Percentiles rank a stretch among this genome's conserved stretches.
Conservation (phyloP, 2,888 invertebrate genomes). For the Zygogramma bicolorata region DNA sequence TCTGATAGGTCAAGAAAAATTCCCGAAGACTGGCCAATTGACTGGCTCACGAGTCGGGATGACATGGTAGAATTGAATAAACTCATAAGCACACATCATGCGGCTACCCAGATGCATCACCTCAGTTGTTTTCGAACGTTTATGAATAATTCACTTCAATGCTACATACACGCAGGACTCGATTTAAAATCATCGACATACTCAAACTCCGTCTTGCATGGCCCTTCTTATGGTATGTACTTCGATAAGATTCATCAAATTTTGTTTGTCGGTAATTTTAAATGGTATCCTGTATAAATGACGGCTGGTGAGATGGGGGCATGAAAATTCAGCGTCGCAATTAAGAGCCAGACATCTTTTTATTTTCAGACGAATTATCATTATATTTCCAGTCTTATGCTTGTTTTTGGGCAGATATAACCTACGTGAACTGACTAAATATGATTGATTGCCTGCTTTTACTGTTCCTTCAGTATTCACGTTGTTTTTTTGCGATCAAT, state of each 20-base stretch:
- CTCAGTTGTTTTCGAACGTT: not conserved
- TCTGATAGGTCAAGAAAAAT: too few relatives aligned
- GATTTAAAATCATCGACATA: not conserved
- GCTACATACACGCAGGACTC: slow-evolving; percentile 7
- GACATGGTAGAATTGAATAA: too few relatives aligned
- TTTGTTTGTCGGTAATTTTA: slow-evolving; percentile 18
- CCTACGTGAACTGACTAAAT: slow-evolving; percentile 51
- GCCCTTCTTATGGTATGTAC: slow-evolving; percentile 7
- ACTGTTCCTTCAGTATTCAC: slow-evolving; percentile 12
- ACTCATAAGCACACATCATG: too few relatives aligned
- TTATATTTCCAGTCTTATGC: slow-evolving; percentile 52
- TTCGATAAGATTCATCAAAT: slow-evolving; percentile 8
- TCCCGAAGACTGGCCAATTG: too few relatives aligned
- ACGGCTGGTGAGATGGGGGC: slow-evolving; percentile 24
- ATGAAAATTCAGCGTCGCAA: slow-evolving; percentile 49
- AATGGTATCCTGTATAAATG: slow-evolving; percentile 10
- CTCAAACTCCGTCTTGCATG: not conserved
- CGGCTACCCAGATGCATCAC: not conserved
- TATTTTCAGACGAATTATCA: slow-evolving; percentile 52
- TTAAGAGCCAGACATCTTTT: slow-evolving; percentile 55
- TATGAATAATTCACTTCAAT: slow-evolving; percentile 9
- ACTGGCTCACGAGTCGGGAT: too few relatives aligned
- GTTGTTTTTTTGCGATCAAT: slow-evolving; percentile 27
- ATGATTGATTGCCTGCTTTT: slow-evolving; percentile 20
- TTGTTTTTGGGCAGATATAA: slow-evolving; percentile 51